Conservation (phyloP, 64 coral and sea anemone species). For the Stichodactyla mertensii region DNA sequence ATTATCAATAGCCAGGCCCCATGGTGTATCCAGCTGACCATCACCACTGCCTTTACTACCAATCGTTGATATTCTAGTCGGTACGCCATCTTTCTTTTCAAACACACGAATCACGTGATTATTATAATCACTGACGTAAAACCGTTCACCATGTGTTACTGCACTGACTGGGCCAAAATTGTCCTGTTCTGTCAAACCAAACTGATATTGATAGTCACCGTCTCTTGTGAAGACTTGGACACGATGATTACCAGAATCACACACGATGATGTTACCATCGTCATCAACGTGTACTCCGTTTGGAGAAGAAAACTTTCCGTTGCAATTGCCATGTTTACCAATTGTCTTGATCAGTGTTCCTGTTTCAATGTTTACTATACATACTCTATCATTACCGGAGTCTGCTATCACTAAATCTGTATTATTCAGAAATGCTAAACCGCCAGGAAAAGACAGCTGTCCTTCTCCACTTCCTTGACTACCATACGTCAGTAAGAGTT, state of each 20-base stretch:
- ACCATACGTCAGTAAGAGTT: slow-evolving; percentile 1
- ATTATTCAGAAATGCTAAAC: slow-evolving; percentile 22
- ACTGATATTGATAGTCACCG: slow-evolving; percentile 9
- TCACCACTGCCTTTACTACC: not conserved
- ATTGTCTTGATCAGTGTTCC: slow-evolving; percentile 21
- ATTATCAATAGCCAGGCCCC: slow-evolving; percentile 29
- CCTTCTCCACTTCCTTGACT: not conserved
- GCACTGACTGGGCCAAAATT: not conserved
- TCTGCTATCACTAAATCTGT: slow-evolving; percentile 40
- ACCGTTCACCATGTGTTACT: not conserved
- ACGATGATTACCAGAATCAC: not conserved
- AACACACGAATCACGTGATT: not conserved
- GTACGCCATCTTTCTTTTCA: slow-evolving; percentile 6
- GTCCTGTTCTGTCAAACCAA: not conserved
- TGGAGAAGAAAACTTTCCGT: slow-evolving; percentile 27
- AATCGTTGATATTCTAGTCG: not conserved
- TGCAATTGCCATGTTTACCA: not conserved
- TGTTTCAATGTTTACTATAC: slow-evolving; percentile 26
- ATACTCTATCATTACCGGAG: slow-evolving; percentile 13
- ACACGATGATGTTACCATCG: slow-evolving; percentile 39
- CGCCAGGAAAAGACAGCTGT: slow-evolving; percentile 25
- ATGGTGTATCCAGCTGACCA: slow-evolving; percentile 4
- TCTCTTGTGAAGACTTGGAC: slow-evolving; percentile 21
- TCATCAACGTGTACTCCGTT: slow-evolving; percentile 28
- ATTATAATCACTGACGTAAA: not conserved